Percentiles rank a stretch among this genome's conserved stretches.
Evolutionary conservation across 2,888 invertebrate genomes (phyloP).

Genomic region (Allolobophora icterica): DNA sequence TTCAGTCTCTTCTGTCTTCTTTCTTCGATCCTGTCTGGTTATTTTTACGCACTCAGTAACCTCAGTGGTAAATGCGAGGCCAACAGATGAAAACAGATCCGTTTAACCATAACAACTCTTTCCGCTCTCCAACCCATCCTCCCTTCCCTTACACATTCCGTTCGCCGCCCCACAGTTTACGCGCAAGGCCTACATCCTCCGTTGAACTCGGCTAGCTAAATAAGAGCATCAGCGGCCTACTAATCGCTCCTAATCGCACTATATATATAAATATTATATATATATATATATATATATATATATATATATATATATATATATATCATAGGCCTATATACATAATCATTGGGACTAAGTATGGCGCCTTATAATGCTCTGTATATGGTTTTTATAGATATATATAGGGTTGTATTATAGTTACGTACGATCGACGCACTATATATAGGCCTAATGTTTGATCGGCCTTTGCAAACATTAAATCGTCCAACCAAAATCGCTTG

Average conservation of each 20-base stretch:
- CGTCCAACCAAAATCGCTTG: not conserved
- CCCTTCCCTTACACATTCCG: not conserved
- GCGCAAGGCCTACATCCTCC: not conserved
- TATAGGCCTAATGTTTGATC: not conserved
- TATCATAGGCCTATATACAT: no score
- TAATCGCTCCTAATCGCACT: not conserved
- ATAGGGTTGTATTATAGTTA: no score
- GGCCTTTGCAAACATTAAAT: not conserved
- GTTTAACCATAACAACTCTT: conserved; percentile 10
- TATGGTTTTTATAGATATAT: no score
- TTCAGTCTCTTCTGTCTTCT: not conserved
- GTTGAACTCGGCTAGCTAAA: not conserved
- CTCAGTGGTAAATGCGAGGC: not conserved
- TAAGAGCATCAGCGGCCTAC: not conserved
- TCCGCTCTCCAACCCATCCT: conserved; percentile 9
- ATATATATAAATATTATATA: no score
- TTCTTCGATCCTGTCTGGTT: not conserved
- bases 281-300: no score
- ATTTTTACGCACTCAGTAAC: not conserved
- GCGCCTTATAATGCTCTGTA: no score
- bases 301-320: no score
- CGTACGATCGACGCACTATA: no score
- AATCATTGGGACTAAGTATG: no score
- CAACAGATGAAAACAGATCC: not conserved
- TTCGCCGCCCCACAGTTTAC: not conserved